A percentile compares a stretch with the other conserved stretches of the same genome.
Conservation (phyloP, 53 echinoderm and acorn worm species). For the Henricia sp. region DNA sequence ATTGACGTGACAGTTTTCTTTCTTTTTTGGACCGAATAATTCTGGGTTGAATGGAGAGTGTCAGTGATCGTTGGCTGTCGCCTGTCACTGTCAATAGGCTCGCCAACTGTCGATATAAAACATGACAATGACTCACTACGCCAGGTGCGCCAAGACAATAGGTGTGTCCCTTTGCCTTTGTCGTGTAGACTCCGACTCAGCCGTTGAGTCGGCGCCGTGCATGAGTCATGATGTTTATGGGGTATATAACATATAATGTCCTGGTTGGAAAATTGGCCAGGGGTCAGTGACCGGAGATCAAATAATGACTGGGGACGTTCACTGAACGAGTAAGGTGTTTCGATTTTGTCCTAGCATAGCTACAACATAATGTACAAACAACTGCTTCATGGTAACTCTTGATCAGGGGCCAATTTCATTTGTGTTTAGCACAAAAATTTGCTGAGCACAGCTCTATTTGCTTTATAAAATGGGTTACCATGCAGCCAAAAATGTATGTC, state of each 20-base stretch:
- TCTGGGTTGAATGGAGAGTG: neutral
- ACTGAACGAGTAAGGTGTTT: neutral
- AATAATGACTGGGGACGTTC: neutral
- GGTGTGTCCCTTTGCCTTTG: neutral
- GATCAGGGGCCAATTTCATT: no score
- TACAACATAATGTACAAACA: no score
- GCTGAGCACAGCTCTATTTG: no score
- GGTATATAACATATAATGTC: neutral
- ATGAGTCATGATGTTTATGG: slow-evolving; percentile 40
- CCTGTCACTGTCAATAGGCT: slow-evolving; percentile 46
- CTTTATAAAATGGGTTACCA: no score
- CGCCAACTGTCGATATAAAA: neutral
- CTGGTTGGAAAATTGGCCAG: slow-evolving; percentile 11
- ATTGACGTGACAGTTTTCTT: neutral
- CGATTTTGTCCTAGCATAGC: no score
- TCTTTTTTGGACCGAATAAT: neutral
- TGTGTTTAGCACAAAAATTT: no score
- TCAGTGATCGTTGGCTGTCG: neutral
- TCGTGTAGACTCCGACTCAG: neutral
- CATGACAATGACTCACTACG: slow-evolving; percentile 30
- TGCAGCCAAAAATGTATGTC: no score
- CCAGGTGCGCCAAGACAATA: slow-evolving; percentile 48
- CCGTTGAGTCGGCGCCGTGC: neutral
- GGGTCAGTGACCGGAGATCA: slow-evolving; percentile 14
- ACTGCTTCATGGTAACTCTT: no score